Evolutionary conservation across 2,888 invertebrate species (phyloP).

Genomic region (Macroteleia sp.): DNA sequence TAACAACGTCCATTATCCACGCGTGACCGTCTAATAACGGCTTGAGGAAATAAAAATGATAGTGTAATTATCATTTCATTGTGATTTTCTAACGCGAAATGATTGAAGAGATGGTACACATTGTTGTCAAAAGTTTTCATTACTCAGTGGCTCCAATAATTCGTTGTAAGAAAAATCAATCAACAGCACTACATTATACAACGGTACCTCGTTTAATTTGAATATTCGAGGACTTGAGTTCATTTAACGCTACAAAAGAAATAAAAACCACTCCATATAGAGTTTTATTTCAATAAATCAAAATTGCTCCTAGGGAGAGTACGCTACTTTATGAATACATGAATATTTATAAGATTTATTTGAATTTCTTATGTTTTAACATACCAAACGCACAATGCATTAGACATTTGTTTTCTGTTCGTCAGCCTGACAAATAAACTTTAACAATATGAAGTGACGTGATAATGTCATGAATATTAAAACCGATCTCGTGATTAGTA

Average conservation of each 20-base stretch:
- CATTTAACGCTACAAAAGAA: conserved; percentile 42
- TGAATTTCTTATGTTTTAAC: conserved; percentile 52
- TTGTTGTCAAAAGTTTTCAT: conserved; percentile 18
- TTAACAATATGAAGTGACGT: conserved; percentile 22
- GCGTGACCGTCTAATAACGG: no score
- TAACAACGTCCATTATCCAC: no score
- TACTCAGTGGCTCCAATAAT: conserved; percentile 15
- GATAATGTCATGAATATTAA: conserved; percentile 34
- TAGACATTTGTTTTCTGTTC: conserved; percentile 35
- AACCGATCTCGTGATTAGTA: conserved; percentile 9
- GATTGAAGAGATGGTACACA: no score
- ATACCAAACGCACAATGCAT: conserved; percentile 22
- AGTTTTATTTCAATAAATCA: conserved; percentile 60
- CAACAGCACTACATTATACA: conserved; percentile 32
- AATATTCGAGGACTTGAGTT: conserved; percentile 49
- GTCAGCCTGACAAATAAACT: conserved; percentile 39
- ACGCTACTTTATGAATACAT: conserved; percentile 43
- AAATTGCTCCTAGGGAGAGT: conserved; percentile 46
- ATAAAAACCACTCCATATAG: conserved; percentile 45
- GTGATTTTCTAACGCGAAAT: no score
- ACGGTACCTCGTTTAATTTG: conserved; percentile 41
- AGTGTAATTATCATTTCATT: no score
- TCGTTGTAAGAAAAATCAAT: conserved; percentile 36
- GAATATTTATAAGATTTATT: conserved; percentile 59
- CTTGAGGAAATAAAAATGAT: no score